Base-by-base conservation (phyloP, 2,888 invertebrate species). In the Stenodema calcarata region DNA sequence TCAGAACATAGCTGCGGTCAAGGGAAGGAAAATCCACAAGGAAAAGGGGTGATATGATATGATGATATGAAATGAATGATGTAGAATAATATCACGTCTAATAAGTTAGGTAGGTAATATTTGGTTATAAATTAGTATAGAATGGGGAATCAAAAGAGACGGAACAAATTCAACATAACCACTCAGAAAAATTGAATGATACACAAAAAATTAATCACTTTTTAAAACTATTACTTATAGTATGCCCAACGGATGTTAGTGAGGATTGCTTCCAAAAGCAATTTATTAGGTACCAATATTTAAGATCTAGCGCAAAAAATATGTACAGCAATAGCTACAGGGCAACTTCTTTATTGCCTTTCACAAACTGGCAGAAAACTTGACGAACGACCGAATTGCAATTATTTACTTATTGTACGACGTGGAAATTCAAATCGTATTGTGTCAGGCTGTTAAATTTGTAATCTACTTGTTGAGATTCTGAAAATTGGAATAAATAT, bases 21-120 rank as follows among this genome's bases (percentile, higher is more conserved):
- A 62, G 47, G 80, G 27, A 35, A 27, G 54, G 80, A 41, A 79
- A 62, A 80, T 78, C 44, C 28, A 44, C 42, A 42, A 42, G 44
- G 42, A 75, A 75, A 41, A 28, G 9, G 78, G 7, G 44, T 4
- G 44, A 44, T 0, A 73, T 18, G 78, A 42, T 14, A 42, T 50
- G 79, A 47, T 47, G 14, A 80, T 27, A n/a, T n/a, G 80, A 78
- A 14, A 80, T 80, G 80, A 80, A 62, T 18, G 41, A 76, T 23
- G 28, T 18, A 27, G 12, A 14, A 73, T 9, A 18, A 11, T 54
- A n/a, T 35, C 35, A 35, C 35, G 35, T 35, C n/a, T n/a, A n/a
- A n/a, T n/a, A n/a, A n/a, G 35, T 35, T 35, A 35, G 35, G 35
- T 35, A 35, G 4, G 2, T 35, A n/a, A n/a, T n/a, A n/a, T n/a